Percentiles rank a stretch among this genome's conserved stretches.
phyloP scores from a whole-genome alignment of 2,113 vertebrate species.

The Nothobranchius furzeri region DNA sequence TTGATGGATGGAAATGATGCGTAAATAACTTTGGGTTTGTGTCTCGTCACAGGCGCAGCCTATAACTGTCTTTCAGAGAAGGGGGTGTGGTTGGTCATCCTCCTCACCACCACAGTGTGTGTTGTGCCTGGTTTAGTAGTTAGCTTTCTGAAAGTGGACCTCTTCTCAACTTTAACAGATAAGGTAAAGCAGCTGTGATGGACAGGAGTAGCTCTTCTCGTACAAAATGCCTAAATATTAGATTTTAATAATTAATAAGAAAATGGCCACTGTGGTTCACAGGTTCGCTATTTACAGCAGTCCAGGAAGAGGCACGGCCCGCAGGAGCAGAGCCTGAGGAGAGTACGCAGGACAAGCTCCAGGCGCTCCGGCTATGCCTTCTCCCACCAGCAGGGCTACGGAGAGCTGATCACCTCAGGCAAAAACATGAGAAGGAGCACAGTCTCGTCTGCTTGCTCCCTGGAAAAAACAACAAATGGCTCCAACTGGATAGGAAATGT shows the following conservation, averaged over 20 bases:
- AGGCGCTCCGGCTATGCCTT: slow-evolving; percentile 84
- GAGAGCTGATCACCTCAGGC: slow-evolving; percentile 86
- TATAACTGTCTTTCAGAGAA: slow-evolving; percentile 78
- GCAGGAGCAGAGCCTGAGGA: slow-evolving; percentile 69
- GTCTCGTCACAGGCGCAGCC: slow-evolving; percentile 74
- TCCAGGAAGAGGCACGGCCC: slow-evolving; percentile 77
- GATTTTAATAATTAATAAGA: too few species aligned
- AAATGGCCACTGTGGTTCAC: not conserved
- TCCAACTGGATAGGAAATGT: slow-evolving; percentile 75
- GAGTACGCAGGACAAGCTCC: slow-evolving; percentile 82
- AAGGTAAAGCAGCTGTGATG: slow-evolving; percentile 73
- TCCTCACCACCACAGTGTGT: slow-evolving; percentile 82
- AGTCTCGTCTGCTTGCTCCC: slow-evolving; percentile 57
- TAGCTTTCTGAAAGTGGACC: slow-evolving; percentile 77
- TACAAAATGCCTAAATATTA: too few species aligned
- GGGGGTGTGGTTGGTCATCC: slow-evolving; percentile 83
- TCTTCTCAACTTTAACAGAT: slow-evolving; percentile 80
- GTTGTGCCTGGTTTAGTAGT: slow-evolving; percentile 78
- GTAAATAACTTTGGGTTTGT: not conserved
- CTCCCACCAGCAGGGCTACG: slow-evolving; percentile 85
- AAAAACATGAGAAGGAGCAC: slow-evolving; percentile 81
- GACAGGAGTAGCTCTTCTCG: too few species aligned
- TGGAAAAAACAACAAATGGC: slow-evolving; percentile 59
- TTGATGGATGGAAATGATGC: not conserved
- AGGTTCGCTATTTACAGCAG: slow-evolving; percentile 79